Percentiles rank a stretch among this genome's conserved stretches.
These are phyloP conservation scores for Acinonyx jubatus DNA, from an alignment of 2,113 vertebrate genomes.

Conservation along the genomic window DNA sequence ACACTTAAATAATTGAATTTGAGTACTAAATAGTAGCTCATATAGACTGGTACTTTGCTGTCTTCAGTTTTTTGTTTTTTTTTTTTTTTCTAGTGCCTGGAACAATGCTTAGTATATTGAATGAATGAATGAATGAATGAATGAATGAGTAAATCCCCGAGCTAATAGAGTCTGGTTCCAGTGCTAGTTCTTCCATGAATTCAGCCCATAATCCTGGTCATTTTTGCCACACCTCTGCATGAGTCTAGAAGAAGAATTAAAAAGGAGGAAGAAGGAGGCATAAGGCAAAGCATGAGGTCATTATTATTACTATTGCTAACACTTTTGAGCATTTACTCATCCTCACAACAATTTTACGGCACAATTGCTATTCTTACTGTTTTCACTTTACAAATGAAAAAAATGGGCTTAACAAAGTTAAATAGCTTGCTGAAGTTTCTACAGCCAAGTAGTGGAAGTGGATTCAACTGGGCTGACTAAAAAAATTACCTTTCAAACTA, in stretches of 20 bases:
- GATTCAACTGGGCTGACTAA: background rate
- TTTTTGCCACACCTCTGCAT: background rate
- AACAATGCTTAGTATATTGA: background rate
- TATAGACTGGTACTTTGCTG: background rate
- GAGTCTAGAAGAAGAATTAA: background rate
- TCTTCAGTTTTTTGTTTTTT: background rate
- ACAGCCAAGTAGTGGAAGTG: background rate
- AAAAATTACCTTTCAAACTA: background rate
- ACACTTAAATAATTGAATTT: background rate
- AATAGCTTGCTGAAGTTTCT: background rate
- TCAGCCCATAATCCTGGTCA: background rate
- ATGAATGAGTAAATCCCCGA: background rate
- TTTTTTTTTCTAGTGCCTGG: background rate
- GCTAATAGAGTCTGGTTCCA: background rate
- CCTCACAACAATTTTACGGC: background rate
- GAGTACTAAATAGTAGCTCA: background rate
- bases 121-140: background rate
- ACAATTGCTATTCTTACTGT: background rate
- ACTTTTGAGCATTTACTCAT: background rate
- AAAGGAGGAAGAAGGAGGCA: background rate
- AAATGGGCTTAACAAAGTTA: background rate
- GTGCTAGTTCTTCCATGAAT: background rate
- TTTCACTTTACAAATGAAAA: background rate
- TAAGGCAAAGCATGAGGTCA: no score
- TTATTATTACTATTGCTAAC: background rate